Evolutionary conservation across 2,113 vertebrate species (phyloP), one percentile per base, ranked within the genome.

Genomic region (Cinclus cinclus): DNA sequence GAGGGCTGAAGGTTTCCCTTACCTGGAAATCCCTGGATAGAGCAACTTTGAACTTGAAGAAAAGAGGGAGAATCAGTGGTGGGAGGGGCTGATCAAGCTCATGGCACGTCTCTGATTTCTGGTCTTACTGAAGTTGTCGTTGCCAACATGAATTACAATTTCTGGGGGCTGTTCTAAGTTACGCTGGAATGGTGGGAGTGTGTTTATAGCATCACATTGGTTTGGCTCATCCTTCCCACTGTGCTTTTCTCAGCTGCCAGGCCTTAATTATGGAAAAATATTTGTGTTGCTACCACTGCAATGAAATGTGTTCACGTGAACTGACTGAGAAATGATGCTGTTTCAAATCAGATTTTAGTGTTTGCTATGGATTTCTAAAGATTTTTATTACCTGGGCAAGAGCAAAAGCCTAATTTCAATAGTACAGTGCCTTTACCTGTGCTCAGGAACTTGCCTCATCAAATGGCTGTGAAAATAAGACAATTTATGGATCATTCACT

Each of bases 181-280:
- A 2, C 15, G 4, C 71, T 59, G 89, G 44, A 12, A 15, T 87
- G 64, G 56, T 81, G 63, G 73, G 86, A 78, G 30, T 31, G 59
- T 88, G 86, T 90, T 94, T 93, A 84, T 30, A 67, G 60, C 76
- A 83, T 81, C 76, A 21, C 1, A 6, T 74, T 87, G 94, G 71
- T 90, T 94, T 96, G 90, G 55, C 68, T 95, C 33, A 92, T 92
- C 71, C 68, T 96, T 63, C 68, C 50, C 76, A 16, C 79, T 77
- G 56, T 37, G 56, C 60, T 87, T 33, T 92, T 63, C 64, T 81
- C 62, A 2, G 74, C 87, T 94, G 91, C 95, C 92, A 96, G 81
- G 62, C 70, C 62, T 60, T 79, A 79, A 87, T 89, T 78, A 20
- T 65, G 56, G 73, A 90, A 92, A 91, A 92, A 35, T 76, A 74